phyloP scores from a whole-genome alignment of 2,797 vertebrate genomes.

The Tapirus indicus region DNA sequence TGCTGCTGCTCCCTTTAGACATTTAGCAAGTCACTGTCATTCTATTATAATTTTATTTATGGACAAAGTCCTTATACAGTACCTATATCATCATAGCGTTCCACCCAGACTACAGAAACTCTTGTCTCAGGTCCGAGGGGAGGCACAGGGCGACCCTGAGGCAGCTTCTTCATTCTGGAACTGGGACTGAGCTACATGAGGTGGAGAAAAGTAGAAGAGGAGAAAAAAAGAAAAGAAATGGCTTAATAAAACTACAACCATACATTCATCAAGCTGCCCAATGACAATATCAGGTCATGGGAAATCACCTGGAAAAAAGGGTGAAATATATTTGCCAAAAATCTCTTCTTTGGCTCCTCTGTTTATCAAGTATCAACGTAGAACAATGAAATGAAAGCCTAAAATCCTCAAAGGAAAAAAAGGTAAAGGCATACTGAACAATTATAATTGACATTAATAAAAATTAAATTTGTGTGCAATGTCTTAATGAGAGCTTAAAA shows the following conservation, averaged over 20 bases:
- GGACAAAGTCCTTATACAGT: conserved; percentile 64
- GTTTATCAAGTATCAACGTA: conserved; percentile 54
- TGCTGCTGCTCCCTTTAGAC: not conserved
- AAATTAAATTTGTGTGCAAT: not conserved
- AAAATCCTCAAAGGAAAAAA: conserved; percentile 47
- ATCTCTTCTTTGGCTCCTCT: not conserved
- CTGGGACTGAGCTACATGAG: conserved; percentile 92
- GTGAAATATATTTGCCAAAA: conserved; percentile 40
- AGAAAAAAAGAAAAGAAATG: not conserved
- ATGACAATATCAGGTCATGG: conserved; percentile 9
- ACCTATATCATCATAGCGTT: conserved; percentile 98
- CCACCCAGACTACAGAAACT: conserved; percentile 97
- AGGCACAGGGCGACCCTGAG: conserved; percentile 94
- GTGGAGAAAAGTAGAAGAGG: conserved; percentile 61
- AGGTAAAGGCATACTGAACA: not conserved
- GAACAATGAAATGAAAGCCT: conserved; percentile 40
- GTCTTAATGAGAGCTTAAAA: not conserved
- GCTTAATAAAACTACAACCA: conserved; percentile 52
- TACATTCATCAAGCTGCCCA: conserved; percentile 30
- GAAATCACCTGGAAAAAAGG: conserved; percentile 50
- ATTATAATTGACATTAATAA: conserved; percentile 5
- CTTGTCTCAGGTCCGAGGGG: conserved; percentile 97
- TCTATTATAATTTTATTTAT: not conserved
- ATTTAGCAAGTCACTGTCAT: not conserved
- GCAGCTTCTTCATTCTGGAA: conserved; percentile 94